Conservation (phyloP, 2,888 invertebrate genomes). For the Xanthia togata region DNA sequence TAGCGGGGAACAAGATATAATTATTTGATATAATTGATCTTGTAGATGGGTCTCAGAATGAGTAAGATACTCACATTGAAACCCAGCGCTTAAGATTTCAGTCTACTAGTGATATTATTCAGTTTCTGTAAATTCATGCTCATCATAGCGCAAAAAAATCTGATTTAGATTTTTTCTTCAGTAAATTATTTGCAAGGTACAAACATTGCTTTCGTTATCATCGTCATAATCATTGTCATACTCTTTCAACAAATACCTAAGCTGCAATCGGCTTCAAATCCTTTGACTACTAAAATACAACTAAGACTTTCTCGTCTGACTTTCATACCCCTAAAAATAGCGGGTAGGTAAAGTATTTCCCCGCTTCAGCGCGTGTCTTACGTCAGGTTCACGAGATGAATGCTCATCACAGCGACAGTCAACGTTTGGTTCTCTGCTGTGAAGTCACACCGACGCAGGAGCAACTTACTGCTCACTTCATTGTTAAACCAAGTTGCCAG, state of each 20-base stretch:
- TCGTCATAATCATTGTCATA: neutral
- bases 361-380: conserved; percentile 31
- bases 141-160: neutral
- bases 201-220: too few relatives aligned
- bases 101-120: neutral
- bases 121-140: neutral
- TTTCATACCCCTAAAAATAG: too few relatives aligned
- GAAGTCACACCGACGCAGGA: conserved; percentile 17
- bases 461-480: conserved; percentile 8
- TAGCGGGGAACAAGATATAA: conserved; percentile 17
- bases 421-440: conserved; percentile 4
- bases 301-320: too few relatives aligned
- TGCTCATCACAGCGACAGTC: conserved; percentile 46
- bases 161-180: too few relatives aligned
- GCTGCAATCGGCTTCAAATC: neutral
- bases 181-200: neutral
- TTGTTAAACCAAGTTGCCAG: conserved; percentile 3
- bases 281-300: neutral
- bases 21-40: neutral
- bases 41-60: neutral
- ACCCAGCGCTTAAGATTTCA: too few relatives aligned
- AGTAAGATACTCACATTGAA: too few relatives aligned
- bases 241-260: neutral
- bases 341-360: neutral
- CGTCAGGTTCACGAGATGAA: conserved; percentile 15